Percentiles rank a stretch among this genome's conserved stretches.
These are phyloP conservation scores for Euspilapteryx auroguttella DNA, from an alignment of 2,888 invertebrate species.

Conservation along the genomic window DNA sequence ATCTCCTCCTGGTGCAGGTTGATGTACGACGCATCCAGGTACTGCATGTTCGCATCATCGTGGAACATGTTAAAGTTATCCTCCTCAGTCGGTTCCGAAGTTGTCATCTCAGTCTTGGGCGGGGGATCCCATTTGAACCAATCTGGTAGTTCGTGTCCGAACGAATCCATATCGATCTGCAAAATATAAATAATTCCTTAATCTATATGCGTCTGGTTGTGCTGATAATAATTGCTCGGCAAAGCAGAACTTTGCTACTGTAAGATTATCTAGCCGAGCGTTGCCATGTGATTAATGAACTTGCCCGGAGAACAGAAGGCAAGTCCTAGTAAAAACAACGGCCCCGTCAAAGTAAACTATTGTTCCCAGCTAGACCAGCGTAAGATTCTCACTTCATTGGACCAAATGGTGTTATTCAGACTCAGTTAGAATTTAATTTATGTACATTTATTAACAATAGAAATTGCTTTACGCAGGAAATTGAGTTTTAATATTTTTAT, in stretches of 20 bases:
- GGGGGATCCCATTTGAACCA: slow-evolving; percentile 55
- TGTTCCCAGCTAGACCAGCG: slow-evolving; percentile 26
- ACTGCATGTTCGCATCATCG: slow-evolving; percentile 45
- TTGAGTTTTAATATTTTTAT: too few species aligned
- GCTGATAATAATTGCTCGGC: too few species aligned
- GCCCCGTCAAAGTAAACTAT: slow-evolving; percentile 31
- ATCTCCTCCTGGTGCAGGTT: slow-evolving; percentile 50
- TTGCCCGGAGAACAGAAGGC: slow-evolving; percentile 24
- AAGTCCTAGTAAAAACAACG: slow-evolving; percentile 32
- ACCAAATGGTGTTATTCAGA: too few species aligned
- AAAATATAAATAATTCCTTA: not conserved
- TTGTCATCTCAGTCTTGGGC: slow-evolving; percentile 38
- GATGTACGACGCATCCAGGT: slow-evolving; percentile 47
- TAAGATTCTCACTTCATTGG: too few species aligned
- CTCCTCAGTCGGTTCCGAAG: slow-evolving; percentile 38
- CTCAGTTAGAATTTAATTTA: too few species aligned
- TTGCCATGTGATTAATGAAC: slow-evolving; percentile 51
- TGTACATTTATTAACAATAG: too few species aligned
- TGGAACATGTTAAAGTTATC: slow-evolving; percentile 42
- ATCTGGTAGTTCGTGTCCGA: slow-evolving; percentile 33
- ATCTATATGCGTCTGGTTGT: not conserved
- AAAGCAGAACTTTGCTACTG: too few species aligned
- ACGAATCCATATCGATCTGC: slow-evolving; percentile 46
- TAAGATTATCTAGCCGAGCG: slow-evolving; percentile 32
- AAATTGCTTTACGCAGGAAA: too few species aligned